Evolutionary conservation across 2,797 vertebrate genomes (phyloP).

Genomic region (Acanthurus leucopareius): DNA sequence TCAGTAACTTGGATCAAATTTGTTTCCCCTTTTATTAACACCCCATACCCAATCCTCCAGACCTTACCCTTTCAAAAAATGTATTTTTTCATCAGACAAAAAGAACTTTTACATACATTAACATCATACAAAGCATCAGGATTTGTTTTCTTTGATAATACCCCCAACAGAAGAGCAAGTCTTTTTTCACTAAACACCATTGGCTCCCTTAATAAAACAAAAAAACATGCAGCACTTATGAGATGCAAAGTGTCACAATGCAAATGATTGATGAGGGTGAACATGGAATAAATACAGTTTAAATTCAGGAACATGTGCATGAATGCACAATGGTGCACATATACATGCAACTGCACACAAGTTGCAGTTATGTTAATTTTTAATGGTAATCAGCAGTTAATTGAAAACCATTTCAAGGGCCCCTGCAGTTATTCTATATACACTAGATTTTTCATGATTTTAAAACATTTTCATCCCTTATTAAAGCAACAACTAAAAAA

Average conservation of each 20-base stretch:
- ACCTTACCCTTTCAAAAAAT: neutral
- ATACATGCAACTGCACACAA: slow-evolving; percentile 40
- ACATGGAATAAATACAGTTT: slow-evolving; percentile 27
- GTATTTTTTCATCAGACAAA: neutral
- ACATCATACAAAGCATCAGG: neutral
- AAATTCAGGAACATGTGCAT: slow-evolving; percentile 28
- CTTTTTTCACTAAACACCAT: neutral
- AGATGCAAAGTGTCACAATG: neutral
- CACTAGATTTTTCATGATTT: neutral
- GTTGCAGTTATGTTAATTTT: slow-evolving; percentile 48
- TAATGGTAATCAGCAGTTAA: slow-evolving; percentile 41
- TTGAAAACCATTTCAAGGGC: slow-evolving; percentile 37
- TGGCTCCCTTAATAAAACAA: neutral
- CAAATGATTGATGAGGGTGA: slow-evolving; percentile 10
- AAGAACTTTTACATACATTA: neutral
- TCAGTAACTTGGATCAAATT: neutral
- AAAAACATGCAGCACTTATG: neutral
- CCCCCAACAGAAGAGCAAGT: neutral
- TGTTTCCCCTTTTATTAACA: neutral
- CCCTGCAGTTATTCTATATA: neutral
- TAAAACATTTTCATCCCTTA: neutral
- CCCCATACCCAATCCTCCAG: neutral
- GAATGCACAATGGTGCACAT: slow-evolving; percentile 21
- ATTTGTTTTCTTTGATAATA: neutral
- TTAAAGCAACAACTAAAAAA: neutral